Percentiles rank a stretch among this genome's conserved stretches.
Conservation (phyloP, 92 coral and sea anemone species). For the Palythoa heliodiscus region DNA sequence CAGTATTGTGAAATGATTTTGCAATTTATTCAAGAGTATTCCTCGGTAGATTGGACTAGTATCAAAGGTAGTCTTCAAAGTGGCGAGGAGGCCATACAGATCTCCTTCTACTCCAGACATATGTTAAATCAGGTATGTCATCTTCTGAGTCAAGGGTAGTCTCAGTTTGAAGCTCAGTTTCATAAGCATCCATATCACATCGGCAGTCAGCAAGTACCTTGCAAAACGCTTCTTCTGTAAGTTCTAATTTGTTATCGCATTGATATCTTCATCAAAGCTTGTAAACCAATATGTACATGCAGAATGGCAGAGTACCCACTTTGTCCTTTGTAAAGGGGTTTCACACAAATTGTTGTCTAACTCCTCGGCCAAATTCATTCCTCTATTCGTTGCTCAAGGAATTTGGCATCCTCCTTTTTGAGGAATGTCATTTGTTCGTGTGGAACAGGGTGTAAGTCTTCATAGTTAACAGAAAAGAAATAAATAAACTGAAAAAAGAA, state of each 20-base stretch:
- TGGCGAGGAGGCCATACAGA: background rate
- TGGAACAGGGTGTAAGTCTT: conserved; percentile 57
- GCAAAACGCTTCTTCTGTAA: background rate
- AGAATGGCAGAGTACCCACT: conserved; percentile 55
- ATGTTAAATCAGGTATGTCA: no score
- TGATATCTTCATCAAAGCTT: conserved; percentile 24
- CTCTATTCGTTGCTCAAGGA: conserved; percentile 57
- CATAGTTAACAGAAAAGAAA: conserved; percentile 47
- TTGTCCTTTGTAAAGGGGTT: conserved; percentile 53
- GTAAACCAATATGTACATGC: conserved; percentile 50
- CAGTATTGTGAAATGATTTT: background rate
- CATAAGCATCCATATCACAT: background rate
- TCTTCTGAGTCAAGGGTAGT: background rate
- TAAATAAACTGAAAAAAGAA: no score
- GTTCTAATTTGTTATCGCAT: background rate
- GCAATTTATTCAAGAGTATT: background rate
- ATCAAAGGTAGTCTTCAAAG: background rate
- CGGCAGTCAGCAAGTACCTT: background rate
- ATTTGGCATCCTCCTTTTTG: conserved; percentile 55
- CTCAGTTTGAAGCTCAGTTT: background rate
- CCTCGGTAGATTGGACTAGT: background rate
- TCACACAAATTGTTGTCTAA: conserved; percentile 49
- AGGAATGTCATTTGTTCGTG: conserved; percentile 45
- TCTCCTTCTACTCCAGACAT: no score
- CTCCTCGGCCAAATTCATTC: conserved; percentile 56